Evolutionary conservation across 2,888 invertebrate genomes (phyloP).

Genomic region (Cinara cedri): DNA sequence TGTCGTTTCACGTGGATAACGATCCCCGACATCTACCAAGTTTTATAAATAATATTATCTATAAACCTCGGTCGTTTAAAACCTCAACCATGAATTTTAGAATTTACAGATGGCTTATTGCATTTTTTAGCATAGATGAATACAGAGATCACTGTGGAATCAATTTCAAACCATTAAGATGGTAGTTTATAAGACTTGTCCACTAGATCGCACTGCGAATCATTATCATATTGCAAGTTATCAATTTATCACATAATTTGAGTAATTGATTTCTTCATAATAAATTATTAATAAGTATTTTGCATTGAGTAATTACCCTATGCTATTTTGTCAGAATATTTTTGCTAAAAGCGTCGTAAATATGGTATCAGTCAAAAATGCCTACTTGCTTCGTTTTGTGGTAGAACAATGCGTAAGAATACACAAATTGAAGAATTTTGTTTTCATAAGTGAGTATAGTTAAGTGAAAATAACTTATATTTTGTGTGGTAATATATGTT

Average conservation of each 20-base stretch:
- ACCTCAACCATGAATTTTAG: too few relatives aligned
- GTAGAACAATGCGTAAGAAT: neutral
- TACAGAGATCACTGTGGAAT: neutral
- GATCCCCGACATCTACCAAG: too few relatives aligned
- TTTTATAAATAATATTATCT: too few relatives aligned
- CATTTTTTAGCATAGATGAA: too few relatives aligned
- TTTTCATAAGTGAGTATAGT: constrained; percentile 1
- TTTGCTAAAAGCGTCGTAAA: neutral
- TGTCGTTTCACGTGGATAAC: too few relatives aligned
- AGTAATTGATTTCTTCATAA: too few relatives aligned
- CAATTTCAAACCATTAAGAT: neutral
- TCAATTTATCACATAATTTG: neutral
- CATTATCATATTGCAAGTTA: neutral
- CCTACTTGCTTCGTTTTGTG: neutral
- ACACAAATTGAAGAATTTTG: neutral
- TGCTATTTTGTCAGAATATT: neutral
- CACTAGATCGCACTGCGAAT: neutral
- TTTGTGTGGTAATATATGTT: neutral
- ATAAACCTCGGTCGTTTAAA: too few relatives aligned
- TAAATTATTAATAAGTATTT: neutral
- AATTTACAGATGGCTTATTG: too few relatives aligned
- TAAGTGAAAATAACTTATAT: too few relatives aligned
- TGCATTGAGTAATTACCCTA: neutral
- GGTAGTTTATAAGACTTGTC: neutral
- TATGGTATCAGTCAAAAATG: neutral